These are phyloP conservation scores for Bombylius discolor DNA, from an alignment of 2,888 invertebrate species.

Conservation along the genomic window DNA sequence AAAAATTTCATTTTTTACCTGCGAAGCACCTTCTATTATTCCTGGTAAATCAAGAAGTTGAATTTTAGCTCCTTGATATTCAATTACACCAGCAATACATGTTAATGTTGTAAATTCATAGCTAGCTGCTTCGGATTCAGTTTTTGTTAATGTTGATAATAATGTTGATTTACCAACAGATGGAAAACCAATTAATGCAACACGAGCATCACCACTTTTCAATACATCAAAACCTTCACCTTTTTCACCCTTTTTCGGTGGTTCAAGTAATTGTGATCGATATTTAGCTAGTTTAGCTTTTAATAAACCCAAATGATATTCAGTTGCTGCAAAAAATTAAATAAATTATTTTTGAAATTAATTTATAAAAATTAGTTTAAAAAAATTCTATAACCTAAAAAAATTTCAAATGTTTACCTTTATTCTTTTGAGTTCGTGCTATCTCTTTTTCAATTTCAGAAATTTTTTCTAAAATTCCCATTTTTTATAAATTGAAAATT, in stretches of 20 bases:
- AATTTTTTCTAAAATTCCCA: slow-evolving; percentile 99
- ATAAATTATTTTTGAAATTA: background rate
- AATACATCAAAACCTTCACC: slow-evolving; percentile 98
- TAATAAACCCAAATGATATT: slow-evolving; percentile 93
- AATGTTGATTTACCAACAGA: slow-evolving; percentile 76
- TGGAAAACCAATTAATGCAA: slow-evolving; percentile 96
- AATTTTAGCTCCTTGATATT: slow-evolving; percentile 97
- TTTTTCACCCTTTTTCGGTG: slow-evolving; percentile 85
- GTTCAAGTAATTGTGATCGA: slow-evolving; percentile 86
- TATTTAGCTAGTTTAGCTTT: slow-evolving; percentile 96
- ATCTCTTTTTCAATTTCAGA: slow-evolving; percentile 98
- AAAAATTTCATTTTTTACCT: slow-evolving; percentile 27
- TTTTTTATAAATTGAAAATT: slow-evolving; percentile 29
- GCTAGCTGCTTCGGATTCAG: slow-evolving; percentile 91
- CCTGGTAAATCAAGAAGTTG: slow-evolving; percentile 97
- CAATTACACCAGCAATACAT: slow-evolving; percentile 97
- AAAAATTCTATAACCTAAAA: background rate
- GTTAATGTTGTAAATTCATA: slow-evolving; percentile 99
- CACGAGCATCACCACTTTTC: slow-evolving; percentile 97
- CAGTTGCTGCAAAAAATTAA: slow-evolving; percentile 61
- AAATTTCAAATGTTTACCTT: slow-evolving; percentile 51
- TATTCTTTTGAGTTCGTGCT: slow-evolving; percentile 96
- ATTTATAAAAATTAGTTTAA: background rate
- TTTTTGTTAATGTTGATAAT: slow-evolving; percentile 86
- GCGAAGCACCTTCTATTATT: slow-evolving; percentile 98